Percentiles rank a stretch among this genome's conserved stretches.
Evolutionary conservation across 2,113 vertebrate genomes (phyloP).

Genomic region (Thryonomys swinderianus): DNA sequence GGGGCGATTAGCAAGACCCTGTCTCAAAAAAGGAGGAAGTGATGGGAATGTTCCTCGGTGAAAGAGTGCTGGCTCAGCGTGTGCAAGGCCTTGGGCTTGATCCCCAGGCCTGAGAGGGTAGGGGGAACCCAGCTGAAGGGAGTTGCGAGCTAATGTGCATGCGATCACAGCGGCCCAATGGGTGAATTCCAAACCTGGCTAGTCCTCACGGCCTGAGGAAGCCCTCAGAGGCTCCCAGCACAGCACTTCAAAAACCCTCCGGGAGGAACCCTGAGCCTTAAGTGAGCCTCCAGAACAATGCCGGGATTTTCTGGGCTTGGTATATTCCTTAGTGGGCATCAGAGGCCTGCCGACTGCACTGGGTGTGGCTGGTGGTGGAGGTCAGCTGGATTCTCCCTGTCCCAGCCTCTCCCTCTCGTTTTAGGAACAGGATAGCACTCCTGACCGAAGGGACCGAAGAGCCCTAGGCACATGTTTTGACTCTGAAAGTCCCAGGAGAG

Average conservation of each 20-base stretch:
- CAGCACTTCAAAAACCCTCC: background rate
- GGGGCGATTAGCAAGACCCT: background rate
- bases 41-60: background rate
- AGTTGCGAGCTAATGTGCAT: background rate
- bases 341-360: fast-evolving
- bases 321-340: background rate
- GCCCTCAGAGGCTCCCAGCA: background rate
- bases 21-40: background rate
- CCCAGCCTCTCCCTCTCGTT: background rate
- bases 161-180: background rate
- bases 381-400: background rate
- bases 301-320: background rate
- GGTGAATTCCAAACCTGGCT: background rate
- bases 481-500: constrained; percentile 33
- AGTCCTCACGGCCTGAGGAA: background rate
- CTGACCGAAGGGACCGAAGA: background rate
- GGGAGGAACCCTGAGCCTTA: background rate
- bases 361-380: background rate
- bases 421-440: background rate
- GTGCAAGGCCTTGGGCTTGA: background rate
- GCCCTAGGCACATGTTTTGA: background rate
- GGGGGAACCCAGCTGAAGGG: background rate
- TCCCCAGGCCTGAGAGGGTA: background rate
- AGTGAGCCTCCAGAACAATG: background rate
- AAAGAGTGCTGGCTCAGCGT: background rate